Evolutionary conservation across 1,140 invertebrate species (phyloP), one percentile per base, ranked within the genome.

Genomic region (Odontomachus brunneus): DNA sequence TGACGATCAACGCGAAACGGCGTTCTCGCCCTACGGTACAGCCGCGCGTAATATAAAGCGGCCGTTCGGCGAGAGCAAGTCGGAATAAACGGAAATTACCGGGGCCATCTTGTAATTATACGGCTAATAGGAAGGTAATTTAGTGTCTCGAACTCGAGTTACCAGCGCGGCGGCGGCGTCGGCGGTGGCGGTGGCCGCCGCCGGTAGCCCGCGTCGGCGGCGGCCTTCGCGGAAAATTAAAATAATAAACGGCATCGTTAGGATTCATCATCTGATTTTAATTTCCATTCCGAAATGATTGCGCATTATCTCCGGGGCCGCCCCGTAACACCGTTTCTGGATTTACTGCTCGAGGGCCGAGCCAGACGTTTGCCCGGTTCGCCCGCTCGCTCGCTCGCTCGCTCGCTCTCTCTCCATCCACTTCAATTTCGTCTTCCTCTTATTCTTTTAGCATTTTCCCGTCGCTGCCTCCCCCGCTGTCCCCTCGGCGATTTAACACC

Each of bases 181-280:
- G 82, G 82, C 53, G 78, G 9, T 17, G 62, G 73, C 65, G 67
- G 71, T n/a, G n/a, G n/a, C n/a, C n/a, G n/a, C 67, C 62, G 83
- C 73, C 71, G 74, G 78, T 86, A 78, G 80, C 75, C 87, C 72
- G 83, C 60, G 86, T 83, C 87, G 88, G 88, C 84, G 33, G 82
- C 88, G 88, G 90, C 81, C 88, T 91, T 92, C 90, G 91, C 93
- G 93, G 91, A 94, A 94, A 94, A 94, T 94, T 94, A 94, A 94
- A 94, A 94, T 94, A 94, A 94, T 94, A 94, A 94, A 94, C 93
- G 93, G 93, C 93, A 94, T 94, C 93, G 93, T 94, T 94, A 94
- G 93, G 93, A 94, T 94, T 94, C 93, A 94, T 94, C 93, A 94
- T 94, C 93, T 93, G 93, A 94, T 94, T 94, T 94, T 94, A 94